A percentile compares a stretch with the other conserved stretches of the same genome.
These are phyloP conservation scores for Holacanthella duospinosa DNA, from an alignment of 2,888 invertebrate genomes.

Conservation along the genomic window DNA sequence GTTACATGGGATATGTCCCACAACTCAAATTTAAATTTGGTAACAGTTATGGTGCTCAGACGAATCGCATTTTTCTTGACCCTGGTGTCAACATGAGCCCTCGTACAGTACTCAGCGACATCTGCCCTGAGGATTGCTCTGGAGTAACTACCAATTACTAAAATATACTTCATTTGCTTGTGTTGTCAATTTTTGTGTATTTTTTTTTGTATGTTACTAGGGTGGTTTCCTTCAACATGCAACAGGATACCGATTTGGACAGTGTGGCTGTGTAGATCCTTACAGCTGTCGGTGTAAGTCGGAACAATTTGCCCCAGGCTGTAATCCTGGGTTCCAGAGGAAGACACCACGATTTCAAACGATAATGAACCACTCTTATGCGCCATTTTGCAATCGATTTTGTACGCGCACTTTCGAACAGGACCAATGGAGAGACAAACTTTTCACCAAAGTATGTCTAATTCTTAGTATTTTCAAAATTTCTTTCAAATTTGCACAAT, in stretches of 20 bases:
- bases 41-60: conserved; percentile 28
- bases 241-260: conserved; percentile 26
- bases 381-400: conserved; percentile 35
- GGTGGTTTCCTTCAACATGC: conserved; percentile 28
- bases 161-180: background rate
- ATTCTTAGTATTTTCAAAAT: too few species aligned
- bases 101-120: conserved; percentile 29
- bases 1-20: conserved; percentile 30
- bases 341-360: conserved; percentile 32
- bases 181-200: background rate
- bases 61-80: conserved; percentile 30
- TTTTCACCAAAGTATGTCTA: conserved; percentile 26
- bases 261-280: conserved; percentile 31
- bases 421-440: conserved; percentile 33
- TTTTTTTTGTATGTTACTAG: conserved; percentile 1
- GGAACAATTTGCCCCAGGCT: background rate
- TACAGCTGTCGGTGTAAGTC: conserved; percentile 12
- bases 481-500: too few species aligned
- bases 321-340: conserved; percentile 9
- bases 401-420: conserved; percentile 32
- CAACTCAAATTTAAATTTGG: conserved; percentile 33
- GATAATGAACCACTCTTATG: conserved; percentile 31
- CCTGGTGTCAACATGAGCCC: conserved; percentile 34
- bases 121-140: conserved; percentile 29
- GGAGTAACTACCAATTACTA: conserved; percentile 1